phyloP scores from a whole-genome alignment of 1,140 invertebrate species.

The Aphelinus certus region DNA sequence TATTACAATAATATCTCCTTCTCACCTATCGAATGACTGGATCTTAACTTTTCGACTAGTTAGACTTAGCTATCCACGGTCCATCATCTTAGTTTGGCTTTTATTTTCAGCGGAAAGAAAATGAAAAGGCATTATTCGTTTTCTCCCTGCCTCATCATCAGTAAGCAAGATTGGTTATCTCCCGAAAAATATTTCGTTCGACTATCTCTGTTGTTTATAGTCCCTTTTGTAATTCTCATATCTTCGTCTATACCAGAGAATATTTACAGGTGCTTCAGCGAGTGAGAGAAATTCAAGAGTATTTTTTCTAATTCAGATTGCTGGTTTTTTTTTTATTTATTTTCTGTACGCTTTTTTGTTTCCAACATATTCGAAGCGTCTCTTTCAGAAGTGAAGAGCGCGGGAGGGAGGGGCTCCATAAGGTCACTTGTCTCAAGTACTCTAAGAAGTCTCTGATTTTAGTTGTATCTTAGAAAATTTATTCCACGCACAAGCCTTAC shows the following conservation, averaged over 20 bases:
- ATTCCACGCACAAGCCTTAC: slow-evolving; percentile 32
- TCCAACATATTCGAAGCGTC: background rate
- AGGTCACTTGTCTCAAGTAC: slow-evolving; percentile 53
- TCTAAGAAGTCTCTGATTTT: slow-evolving; percentile 42
- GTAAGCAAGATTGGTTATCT: too few species aligned
- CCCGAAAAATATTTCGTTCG: too few species aligned
- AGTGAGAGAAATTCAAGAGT: slow-evolving; percentile 2
- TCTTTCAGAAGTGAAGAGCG: slow-evolving; percentile 15
- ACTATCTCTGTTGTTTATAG: too few species aligned
- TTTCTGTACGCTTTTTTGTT: slow-evolving; percentile 1
- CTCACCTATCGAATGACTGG: slow-evolving; percentile 30
- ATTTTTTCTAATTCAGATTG: background rate
- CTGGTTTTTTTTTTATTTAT: slow-evolving; percentile 22
- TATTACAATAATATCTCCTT: slow-evolving; percentile 1
- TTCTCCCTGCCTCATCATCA: too few species aligned
- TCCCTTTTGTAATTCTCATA: too few species aligned
- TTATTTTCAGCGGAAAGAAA: too few species aligned
- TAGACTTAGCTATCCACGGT: slow-evolving; percentile 19
- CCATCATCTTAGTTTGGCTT: slow-evolving; percentile 1
- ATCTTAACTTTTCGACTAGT: slow-evolving; percentile 38
- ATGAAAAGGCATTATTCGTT: too few species aligned
- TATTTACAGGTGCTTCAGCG: slow-evolving; percentile 11
- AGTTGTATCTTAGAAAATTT: slow-evolving; percentile 24
- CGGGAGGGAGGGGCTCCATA: slow-evolving; percentile 42
- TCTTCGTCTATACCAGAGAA: too few species aligned